Evolutionary conservation across 2,888 invertebrate species (phyloP), one percentile per base, ranked within the genome.

Genomic region (Callinectes sapidus): DNA sequence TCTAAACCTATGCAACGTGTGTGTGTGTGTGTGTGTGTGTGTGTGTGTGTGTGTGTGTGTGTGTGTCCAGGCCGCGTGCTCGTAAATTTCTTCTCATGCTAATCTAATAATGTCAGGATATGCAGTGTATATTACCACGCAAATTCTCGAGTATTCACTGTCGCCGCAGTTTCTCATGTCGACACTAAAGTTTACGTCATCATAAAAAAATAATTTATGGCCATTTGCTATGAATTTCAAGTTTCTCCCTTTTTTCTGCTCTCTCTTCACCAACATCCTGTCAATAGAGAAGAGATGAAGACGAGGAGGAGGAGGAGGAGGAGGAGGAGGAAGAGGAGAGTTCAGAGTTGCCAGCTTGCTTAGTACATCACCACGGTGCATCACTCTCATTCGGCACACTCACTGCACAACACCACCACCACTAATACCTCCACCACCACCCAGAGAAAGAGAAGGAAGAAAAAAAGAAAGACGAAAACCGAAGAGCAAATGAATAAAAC

Each of bases 341-440:
- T n/a, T n/a, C n/a, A n/a, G 61, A 48, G 23, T 32, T n/a, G 35
- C 32, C 32, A 39, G n/a, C 39, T 54, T 16, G 66, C 81, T 81
- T 81, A 81, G 81, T 35, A 35, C 32, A 32, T 81, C 81, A 81
- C 23, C 81, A 81, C 81, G 32, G 35, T 81, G 18, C 81, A 81
- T 81, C 32, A 81, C 35, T 35, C 81, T 16, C 81, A 81, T 81
- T 81, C 81, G 81, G 81, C 81, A 81, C 81, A 81, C 81, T 35
- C 81, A 81, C 81, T 10, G 18, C 81, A 81, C 35, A 81, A 3
- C 81, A 81, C 81, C 81, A 18, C 81, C 81, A 81, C 71, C 61
- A 61, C 61, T 2, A 61, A 14, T 35, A 81, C 77, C 2, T 1
- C 32, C 81, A 32, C 32, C 35, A 81, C 28, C 71, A 61, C 18